Evolutionary conservation across 2,888 invertebrate species (phyloP).

Genomic region (Andrena flavipes): DNA sequence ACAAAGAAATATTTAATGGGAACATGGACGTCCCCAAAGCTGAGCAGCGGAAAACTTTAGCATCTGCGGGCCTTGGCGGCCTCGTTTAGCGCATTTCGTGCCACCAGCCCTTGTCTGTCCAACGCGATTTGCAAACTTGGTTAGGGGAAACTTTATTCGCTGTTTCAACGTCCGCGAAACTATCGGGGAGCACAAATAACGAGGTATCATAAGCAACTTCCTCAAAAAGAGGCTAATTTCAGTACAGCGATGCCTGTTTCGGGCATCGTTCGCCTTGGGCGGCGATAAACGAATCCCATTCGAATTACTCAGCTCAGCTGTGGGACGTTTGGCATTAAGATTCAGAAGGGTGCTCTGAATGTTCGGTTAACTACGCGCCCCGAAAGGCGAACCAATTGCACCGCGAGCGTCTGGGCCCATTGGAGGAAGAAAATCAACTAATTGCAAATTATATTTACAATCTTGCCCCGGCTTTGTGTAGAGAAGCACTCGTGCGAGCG

Average conservation of each 20-base stretch:
- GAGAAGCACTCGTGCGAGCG: constrained; percentile 32
- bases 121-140: constrained; percentile 19
- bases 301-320: neutral
- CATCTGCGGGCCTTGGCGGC: constrained; percentile 13
- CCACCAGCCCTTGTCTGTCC: neutral
- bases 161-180: neutral
- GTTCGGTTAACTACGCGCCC: constrained; percentile 15
- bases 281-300: neutral
- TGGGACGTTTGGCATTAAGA: neutral
- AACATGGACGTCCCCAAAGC: constrained; percentile 31
- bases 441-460: constrained; percentile 52
- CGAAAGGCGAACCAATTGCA: constrained; percentile 5
- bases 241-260: neutral
- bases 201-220: neutral
- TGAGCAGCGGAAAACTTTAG: constrained; percentile 57
- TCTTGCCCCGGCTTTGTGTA: constrained; percentile 5
- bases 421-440: constrained; percentile 23
- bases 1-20: constrained; percentile 65
- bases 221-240: neutral
- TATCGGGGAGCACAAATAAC: constrained; percentile 14
- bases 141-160: constrained; percentile 25
- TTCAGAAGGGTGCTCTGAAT: neutral
- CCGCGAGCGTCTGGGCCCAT: neutral
- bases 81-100: constrained; percentile 18
- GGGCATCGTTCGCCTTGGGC: no score